Percentiles rank a stretch among this genome's conserved stretches.
Conservation (phyloP, 2,797 vertebrate genomes). For the Anguilla obscura region DNA sequence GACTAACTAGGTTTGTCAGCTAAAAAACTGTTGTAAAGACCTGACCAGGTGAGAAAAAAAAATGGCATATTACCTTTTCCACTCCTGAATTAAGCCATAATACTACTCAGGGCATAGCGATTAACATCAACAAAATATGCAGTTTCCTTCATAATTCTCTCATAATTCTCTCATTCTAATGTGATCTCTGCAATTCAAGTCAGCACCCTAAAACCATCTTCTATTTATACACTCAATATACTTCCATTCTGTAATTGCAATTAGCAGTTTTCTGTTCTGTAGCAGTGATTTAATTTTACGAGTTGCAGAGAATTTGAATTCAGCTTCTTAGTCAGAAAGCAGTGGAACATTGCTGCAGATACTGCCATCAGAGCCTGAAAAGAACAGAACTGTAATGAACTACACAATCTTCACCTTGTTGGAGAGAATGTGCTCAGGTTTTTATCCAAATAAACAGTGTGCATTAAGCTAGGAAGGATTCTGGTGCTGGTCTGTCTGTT, state of each 20-base stretch:
- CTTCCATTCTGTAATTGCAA: constrained; percentile 41
- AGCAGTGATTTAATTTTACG: constrained; percentile 62
- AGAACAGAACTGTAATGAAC: constrained; percentile 56
- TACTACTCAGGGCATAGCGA: constrained; percentile 35
- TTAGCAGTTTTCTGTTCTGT: constrained; percentile 21
- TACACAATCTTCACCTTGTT: constrained; percentile 59
- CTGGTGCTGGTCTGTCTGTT: background rate
- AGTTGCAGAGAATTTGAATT: constrained; percentile 59
- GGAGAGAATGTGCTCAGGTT: constrained; percentile 55
- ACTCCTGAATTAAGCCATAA: constrained; percentile 47
- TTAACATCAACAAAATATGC: background rate
- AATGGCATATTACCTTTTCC: constrained; percentile 43
- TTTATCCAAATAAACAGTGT: constrained; percentile 53
- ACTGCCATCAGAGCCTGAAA: constrained; percentile 53
- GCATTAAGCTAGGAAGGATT: background rate
- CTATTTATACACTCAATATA: constrained; percentile 50
- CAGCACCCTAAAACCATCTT: constrained; percentile 59
- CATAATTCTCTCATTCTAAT: constrained; percentile 46
- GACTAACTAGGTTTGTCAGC: background rate
- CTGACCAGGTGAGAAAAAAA: background rate
- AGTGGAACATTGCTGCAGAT: constrained; percentile 56
- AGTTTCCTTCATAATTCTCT: constrained; percentile 23
- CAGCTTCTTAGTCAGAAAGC: constrained; percentile 61
- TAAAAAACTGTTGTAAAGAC: background rate
- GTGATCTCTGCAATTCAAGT: constrained; percentile 58